Base-by-base conservation (phyloP, 2,797 vertebrate species). In the Varecia variegata region DNA sequence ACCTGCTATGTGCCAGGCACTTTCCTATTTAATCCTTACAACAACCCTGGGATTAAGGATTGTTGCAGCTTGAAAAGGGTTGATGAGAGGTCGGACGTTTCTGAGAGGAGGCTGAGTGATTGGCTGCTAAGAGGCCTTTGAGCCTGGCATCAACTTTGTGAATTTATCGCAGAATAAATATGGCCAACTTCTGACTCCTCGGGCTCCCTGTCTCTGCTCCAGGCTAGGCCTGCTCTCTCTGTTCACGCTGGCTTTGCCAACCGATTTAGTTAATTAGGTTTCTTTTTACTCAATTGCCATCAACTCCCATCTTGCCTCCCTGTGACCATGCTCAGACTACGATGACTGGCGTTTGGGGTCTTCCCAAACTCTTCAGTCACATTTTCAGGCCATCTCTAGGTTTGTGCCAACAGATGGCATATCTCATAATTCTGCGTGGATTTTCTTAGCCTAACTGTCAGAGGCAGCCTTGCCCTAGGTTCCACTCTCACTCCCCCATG, bases 181-280 rank as follows among this genome's bases (percentile, higher is more conserved):
- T 27, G 70, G 86, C 83, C 71, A 70, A 8, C 47, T 93, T 68
- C 89, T 93, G 93, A 88, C 87, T 95, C 93, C 96, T 93, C 45
- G 21, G 95, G 47, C 65, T 90, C 17, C 18, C 47, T 65, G 82
- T 85, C 82, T 79, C 82, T 11, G 77, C 84, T 97, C 82, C 82
- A 84, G 81, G 93, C 58, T 10, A 84, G 65, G 20, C 47, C 3
- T 38, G 52, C 71, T 79, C 58, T 77, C 7, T 83, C 73, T 85
- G 77, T n/a, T 80, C 79, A 54, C 21, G 15, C 10, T 18, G 17
- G 13, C 81, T n/a, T 88, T 87, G 94, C 92, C 92, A 96, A 20
- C 73, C 73, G 88, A 96, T 88, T 93, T 92, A 92, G 67, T 88
- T 93, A 96, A 95, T 96, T 90, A 73, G 82, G 70, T 65, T 96